Percentiles rank a stretch among this genome's conserved stretches.
Evolutionary conservation across 2,888 invertebrate genomes (phyloP).

Genomic region (Dryobota labecula): DNA sequence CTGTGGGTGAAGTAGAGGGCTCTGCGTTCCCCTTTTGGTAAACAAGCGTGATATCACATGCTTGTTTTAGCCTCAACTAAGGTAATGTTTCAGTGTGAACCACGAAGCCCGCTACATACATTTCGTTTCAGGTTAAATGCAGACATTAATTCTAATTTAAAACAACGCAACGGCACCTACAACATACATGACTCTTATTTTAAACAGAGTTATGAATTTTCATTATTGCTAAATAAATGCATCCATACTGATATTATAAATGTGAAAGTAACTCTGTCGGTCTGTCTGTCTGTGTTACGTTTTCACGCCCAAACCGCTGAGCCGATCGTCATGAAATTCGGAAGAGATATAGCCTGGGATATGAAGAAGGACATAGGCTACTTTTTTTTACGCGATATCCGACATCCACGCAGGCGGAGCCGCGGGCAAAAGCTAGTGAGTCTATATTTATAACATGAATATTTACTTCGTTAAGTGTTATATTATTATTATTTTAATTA

Average conservation of each 20-base stretch:
- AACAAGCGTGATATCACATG: neutral
- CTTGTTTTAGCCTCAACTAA: neutral
- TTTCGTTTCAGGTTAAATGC: slow-evolving; percentile 32
- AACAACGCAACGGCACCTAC: slow-evolving; percentile 9
- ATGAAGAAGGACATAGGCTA: too few species aligned
- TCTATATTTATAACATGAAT: neutral
- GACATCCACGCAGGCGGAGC: too few species aligned
- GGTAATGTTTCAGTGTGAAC: slow-evolving; percentile 6
- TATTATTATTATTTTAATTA: neutral
- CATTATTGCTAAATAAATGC: slow-evolving; percentile 14
- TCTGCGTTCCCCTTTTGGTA: neutral
- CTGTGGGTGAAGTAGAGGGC: neutral
- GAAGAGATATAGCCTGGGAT: too few species aligned
- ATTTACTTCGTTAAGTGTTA: neutral
- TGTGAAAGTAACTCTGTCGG: too few species aligned
- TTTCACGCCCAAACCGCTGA: too few species aligned
- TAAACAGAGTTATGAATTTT: slow-evolving; percentile 27
- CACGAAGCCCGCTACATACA: slow-evolving; percentile 22
- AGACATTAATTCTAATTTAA: slow-evolving; percentile 42
- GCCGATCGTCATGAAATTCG: too few species aligned
- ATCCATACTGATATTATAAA: too few species aligned
- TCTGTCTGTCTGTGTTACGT: too few species aligned
- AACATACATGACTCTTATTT: slow-evolving; percentile 34
- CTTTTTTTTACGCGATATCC: too few species aligned
- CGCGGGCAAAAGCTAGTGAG: too few species aligned